These are phyloP conservation scores for Amphiprion percula DNA, from an alignment of 2,113 vertebrate species.

Conservation along the genomic window DNA sequence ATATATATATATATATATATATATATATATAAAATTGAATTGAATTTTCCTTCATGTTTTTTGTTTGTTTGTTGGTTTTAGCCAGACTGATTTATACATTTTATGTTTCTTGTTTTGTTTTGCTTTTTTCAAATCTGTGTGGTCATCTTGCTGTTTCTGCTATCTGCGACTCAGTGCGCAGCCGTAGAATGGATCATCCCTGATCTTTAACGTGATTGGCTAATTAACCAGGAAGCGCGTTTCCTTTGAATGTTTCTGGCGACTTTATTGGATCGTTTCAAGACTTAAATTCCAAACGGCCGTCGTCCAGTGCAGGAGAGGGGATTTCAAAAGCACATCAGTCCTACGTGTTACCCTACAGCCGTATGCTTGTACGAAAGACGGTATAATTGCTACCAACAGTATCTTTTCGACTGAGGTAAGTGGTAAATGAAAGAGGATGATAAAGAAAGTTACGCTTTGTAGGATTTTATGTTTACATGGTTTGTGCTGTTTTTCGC, in stretches of 20 bases:
- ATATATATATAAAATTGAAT: too few species aligned
- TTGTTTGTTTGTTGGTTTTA: too few species aligned
- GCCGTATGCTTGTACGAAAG: background rate
- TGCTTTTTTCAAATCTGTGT: background rate
- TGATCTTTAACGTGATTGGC: constrained; percentile 62
- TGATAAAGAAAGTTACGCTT: accelerated
- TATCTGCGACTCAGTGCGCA: background rate
- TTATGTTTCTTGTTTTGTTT: too few species aligned
- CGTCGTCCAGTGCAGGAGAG: background rate
- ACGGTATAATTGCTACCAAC: background rate
- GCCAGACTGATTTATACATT: too few species aligned
- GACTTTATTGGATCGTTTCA: constrained; percentile 73
- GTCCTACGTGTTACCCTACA: accelerated
- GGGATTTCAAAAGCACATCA: constrained; percentile 26
- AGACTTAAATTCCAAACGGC: constrained; percentile 80
- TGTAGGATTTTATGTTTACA: background rate
- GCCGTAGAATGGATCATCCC: constrained; percentile 24
- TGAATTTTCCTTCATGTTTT: too few species aligned
- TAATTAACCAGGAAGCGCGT: constrained; percentile 49
- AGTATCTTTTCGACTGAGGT: constrained; percentile 47
- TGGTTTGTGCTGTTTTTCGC: background rate
- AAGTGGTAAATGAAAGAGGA: constrained; percentile 7
- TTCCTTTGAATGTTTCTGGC: constrained; percentile 28
- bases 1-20: too few species aligned
- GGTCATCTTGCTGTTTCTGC: background rate